Conservation (phyloP, 2,797 vertebrate genomes). For the Podarcis lilfordi region DNA sequence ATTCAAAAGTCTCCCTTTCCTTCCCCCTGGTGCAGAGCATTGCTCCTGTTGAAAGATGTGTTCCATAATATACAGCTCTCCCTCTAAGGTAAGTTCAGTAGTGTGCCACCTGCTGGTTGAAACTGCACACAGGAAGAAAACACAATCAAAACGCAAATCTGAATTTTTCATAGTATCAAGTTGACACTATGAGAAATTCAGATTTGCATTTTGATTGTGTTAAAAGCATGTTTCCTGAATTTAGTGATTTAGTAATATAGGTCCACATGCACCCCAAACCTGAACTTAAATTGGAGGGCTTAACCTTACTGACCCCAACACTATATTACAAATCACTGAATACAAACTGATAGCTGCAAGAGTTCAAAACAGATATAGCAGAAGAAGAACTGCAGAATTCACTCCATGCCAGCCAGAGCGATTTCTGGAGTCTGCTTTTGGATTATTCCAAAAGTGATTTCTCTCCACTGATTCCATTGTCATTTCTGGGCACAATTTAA, state of each 20-base stretch:
- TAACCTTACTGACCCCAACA: background rate
- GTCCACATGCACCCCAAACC: background rate
- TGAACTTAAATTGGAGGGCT: background rate
- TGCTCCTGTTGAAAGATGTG: conserved; percentile 29
- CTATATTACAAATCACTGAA: background rate
- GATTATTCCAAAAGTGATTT: background rate
- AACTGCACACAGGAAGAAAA: background rate
- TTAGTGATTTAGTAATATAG: background rate
- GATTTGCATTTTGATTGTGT: too few relatives aligned
- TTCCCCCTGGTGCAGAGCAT: background rate
- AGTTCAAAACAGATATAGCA: background rate
- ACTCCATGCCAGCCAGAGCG: background rate
- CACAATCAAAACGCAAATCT: background rate
- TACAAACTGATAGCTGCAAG: background rate
- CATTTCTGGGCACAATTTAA: background rate
- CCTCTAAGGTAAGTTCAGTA: background rate
- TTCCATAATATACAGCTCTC: background rate
- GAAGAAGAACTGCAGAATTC: background rate
- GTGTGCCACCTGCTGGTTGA: fast-evolving
- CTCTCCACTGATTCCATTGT: background rate
- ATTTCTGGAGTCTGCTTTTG: background rate
- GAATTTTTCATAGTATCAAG: background rate
- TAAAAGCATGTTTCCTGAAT: background rate
- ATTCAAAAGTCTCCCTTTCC: background rate
- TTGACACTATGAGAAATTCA: background rate